phyloP scores from a whole-genome alignment of 2,113 vertebrate genomes.

The Cephalopterus ornatus region DNA sequence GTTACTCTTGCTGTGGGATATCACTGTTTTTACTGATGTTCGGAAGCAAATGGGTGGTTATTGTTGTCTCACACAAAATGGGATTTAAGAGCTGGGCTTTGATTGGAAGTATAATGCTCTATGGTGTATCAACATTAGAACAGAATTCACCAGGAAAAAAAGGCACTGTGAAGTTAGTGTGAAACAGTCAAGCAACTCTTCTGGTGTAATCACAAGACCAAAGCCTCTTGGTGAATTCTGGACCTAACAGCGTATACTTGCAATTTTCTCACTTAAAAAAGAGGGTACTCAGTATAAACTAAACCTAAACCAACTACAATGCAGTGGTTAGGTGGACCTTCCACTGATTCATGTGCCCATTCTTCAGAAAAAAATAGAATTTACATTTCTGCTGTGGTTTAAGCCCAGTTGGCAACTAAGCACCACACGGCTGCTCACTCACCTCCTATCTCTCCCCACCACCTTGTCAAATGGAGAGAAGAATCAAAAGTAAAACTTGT shows the following conservation, averaged over 20 bases:
- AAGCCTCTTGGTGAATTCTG: not conserved
- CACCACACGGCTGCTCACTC: not conserved
- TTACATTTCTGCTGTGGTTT: rapidly evolving
- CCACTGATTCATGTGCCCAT: rapidly evolving
- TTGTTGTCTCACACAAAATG: not conserved
- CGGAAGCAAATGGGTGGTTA: not conserved
- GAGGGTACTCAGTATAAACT: not conserved
- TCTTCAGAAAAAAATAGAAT: not conserved
- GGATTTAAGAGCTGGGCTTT: not conserved
- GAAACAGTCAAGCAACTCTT: not conserved
- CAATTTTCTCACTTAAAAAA: not conserved
- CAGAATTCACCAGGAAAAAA: not conserved
- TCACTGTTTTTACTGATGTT: not conserved
- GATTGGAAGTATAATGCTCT: rapidly evolving
- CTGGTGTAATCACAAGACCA: not conserved
- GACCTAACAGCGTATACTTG: rapidly evolving
- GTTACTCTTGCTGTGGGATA: not conserved
- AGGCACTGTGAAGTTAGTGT: not conserved
- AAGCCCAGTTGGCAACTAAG: not conserved
- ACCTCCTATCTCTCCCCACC: no score
- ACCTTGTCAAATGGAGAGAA: not conserved
- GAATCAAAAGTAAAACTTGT: not conserved
- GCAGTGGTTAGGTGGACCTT: not conserved
- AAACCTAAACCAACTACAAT: not conserved
- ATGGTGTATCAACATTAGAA: not conserved